Percentiles rank a stretch among this genome's conserved stretches.
Conservation (phyloP, 2,113 vertebrate species). For the Toxotes jaculatrix region DNA sequence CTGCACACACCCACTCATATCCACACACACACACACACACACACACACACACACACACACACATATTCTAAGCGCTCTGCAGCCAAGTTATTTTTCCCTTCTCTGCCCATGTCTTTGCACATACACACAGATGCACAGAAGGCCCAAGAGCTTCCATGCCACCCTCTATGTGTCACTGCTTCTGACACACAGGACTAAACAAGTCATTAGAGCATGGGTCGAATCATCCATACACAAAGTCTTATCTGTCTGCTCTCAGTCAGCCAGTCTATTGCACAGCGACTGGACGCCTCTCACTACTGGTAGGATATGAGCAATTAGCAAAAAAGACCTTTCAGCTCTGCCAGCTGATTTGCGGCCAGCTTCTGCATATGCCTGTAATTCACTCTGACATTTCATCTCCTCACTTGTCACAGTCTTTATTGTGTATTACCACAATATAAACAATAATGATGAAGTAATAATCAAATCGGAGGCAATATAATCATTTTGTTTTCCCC, state of each 20-base stretch:
- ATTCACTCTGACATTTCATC: constrained; percentile 85
- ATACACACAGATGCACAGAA: constrained; percentile 31
- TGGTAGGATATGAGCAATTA: constrained; percentile 82
- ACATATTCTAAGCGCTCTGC: constrained; percentile 38
- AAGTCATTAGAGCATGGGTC: constrained; percentile 79
- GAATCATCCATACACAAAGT: constrained; percentile 68
- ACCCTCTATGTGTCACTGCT: constrained; percentile 72
- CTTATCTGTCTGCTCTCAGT: constrained; percentile 76
- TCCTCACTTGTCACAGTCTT: constrained; percentile 82
- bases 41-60: constrained; percentile 35
- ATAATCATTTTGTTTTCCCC: constrained; percentile 71
- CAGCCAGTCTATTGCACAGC: constrained; percentile 62
- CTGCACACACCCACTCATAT: constrained; percentile 48
- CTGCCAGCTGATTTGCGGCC: constrained; percentile 82
- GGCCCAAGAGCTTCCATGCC: constrained; percentile 57
- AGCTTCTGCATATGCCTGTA: constrained; percentile 81
- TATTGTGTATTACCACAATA: constrained; percentile 83
- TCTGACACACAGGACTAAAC: constrained; percentile 78
- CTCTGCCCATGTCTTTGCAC: constrained; percentile 33
- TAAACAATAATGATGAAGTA: constrained; percentile 83
- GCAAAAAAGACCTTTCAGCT: constrained; percentile 78
- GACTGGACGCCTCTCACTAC: constrained; percentile 66
- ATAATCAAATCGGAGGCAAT: constrained; percentile 80
- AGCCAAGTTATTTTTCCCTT: constrained; percentile 48
- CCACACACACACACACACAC: constrained; percentile 41